Percentiles rank a stretch among this genome's conserved stretches.
phyloP scores from a whole-genome alignment of 2,113 vertebrate species.

The Daboia siamensis region DNA sequence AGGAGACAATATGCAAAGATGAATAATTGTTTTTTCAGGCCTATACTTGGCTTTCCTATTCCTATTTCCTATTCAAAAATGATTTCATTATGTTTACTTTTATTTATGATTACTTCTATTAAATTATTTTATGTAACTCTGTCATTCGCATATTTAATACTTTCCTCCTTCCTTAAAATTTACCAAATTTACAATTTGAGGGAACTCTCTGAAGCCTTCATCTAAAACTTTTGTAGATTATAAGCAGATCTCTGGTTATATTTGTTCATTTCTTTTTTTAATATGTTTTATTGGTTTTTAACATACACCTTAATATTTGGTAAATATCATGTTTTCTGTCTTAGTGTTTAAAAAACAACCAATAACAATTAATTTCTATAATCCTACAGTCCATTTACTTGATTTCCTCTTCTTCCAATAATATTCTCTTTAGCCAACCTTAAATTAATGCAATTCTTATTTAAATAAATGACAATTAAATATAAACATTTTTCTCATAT shows the following conservation, averaged over 20 bases:
- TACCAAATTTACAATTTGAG: not conserved
- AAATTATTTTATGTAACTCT: not conserved
- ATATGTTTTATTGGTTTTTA: no score
- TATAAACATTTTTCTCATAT: no score
- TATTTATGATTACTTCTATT: not conserved
- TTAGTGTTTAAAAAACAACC: no score
- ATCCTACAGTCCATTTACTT: no score
- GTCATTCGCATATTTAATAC: not conserved
- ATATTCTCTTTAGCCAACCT: no score
- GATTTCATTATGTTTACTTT: not conserved
- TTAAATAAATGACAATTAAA: no score
- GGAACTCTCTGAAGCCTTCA: not conserved
- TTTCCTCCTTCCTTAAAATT: not conserved
- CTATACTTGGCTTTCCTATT: not conserved
- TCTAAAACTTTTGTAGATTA: not conserved
- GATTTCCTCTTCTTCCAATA: no score
- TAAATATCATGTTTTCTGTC: no score
- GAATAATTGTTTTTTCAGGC: not conserved
- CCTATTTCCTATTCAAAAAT: not conserved
- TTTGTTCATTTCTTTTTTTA: not conserved
- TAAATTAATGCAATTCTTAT: no score
- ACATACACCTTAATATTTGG: no score
- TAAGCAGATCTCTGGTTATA: not conserved
- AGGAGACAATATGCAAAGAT: not conserved
- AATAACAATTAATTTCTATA: no score